phyloP scores from a whole-genome alignment of 2,888 invertebrate genomes.

The Drosophila cracens region DNA sequence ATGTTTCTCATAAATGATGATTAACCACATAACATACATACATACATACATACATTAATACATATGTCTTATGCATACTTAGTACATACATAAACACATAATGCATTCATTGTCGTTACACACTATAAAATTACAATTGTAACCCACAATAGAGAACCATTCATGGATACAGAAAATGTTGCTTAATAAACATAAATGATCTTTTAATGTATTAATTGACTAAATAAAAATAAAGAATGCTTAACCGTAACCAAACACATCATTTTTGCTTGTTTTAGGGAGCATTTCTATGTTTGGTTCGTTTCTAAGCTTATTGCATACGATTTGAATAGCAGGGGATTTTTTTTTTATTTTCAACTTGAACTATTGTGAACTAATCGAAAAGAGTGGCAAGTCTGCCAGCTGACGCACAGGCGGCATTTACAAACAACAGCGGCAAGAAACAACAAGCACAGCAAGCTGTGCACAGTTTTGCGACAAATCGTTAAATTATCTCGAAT shows the following conservation, averaged over 20 bases:
- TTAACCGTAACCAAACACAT: conserved; percentile 75
- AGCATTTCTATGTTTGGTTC: neutral
- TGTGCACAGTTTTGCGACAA: conserved; percentile 46
- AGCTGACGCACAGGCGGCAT: conserved; percentile 66
- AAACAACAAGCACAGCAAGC: conserved; percentile 47
- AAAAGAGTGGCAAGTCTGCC: conserved; percentile 34
- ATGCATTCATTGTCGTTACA: conserved; percentile 63
- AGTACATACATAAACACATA: conserved; percentile 42
- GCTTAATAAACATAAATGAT: conserved; percentile 76
- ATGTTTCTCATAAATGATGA: conserved; percentile 60
- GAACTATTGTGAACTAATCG: conserved; percentile 25
- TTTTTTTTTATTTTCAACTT: conserved; percentile 4
- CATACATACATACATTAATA: conserved; percentile 13
- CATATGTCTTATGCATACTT: conserved; percentile 34
- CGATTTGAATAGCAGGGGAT: neutral
- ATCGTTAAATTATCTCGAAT: conserved; percentile 14
- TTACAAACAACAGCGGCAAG: conserved; percentile 54
- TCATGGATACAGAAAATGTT: conserved; percentile 71
- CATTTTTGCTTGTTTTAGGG: conserved; percentile 9
- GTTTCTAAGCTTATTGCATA: neutral
- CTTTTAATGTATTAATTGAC: conserved; percentile 72
- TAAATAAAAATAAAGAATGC: conserved; percentile 81
- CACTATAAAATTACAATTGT: conserved; percentile 67
- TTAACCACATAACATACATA: conserved; percentile 47
- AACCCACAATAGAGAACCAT: conserved; percentile 57